Evolutionary conservation across 2,888 invertebrate species (phyloP).

Genomic region (Calameuta pallipes): DNA sequence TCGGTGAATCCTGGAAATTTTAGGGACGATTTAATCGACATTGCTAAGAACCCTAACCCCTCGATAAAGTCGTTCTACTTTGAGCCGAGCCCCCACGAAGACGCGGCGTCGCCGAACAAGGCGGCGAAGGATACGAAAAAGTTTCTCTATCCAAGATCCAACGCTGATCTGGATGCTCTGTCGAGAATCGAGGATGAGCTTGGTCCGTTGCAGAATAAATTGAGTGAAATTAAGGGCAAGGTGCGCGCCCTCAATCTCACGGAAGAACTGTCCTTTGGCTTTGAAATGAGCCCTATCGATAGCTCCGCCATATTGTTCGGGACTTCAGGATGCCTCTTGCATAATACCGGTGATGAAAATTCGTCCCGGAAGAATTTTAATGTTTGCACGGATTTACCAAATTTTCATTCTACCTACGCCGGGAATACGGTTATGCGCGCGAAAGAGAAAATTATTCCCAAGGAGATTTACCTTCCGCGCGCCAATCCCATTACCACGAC

Average conservation of each 20-base stretch:
- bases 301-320: not conserved
- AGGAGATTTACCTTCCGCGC: not conserved
- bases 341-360: not conserved
- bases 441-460: not conserved
- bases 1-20: not conserved
- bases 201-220: conserved; percentile 36
- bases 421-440: not conserved
- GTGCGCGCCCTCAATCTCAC: conserved; percentile 36
- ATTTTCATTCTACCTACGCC: not conserved
- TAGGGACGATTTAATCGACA: conserved; percentile 35
- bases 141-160: conserved; percentile 12
- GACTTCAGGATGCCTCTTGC: not conserved
- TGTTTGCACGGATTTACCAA: not conserved
- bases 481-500: not conserved
- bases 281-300: not conserved
- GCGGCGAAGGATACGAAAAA: conserved; percentile 6
- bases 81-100: conserved; percentile 29
- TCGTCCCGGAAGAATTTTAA: not conserved
- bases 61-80: conserved; percentile 45
- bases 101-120: conserved; percentile 1
- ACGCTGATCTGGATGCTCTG: conserved; percentile 34
- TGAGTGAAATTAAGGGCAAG: conserved; percentile 42
- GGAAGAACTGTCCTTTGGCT: not conserved
- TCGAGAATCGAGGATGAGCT: conserved; percentile 45
- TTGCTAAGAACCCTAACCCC: conserved; percentile 38